Base-by-base conservation (phyloP, 2,888 invertebrate species). In the Machimus rusticus region DNA sequence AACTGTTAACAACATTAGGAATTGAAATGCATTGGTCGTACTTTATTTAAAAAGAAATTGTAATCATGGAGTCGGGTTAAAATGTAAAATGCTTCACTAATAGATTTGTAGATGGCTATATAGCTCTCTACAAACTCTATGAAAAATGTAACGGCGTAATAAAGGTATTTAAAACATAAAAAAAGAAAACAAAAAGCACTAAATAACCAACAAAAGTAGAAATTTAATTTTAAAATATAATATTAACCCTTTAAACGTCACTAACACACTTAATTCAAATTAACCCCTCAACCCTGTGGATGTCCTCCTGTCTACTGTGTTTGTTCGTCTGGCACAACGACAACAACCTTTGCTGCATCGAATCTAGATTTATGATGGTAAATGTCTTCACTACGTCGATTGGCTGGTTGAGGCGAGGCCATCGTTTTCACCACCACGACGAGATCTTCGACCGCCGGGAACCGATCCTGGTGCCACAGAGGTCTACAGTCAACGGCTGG, bases 381-480 rank as follows among this genome's bases (percentile, higher is more conserved):
- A 93, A 91, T 93, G 93, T 89, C 90, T 92, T 88, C 92, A 92
- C 89, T 93, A 93, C 88, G 91, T 92, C 89, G 93, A 93, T 89
- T 93, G 93, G 93, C 89, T 93, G 87, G 90, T 92, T 55, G 93
- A 93, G 89, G 92, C 91, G 87, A 91, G 93, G 87, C 93, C 93
- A 86, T 93, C 93, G 88, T 93, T 93, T 90, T 92, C 93, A 74
- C 92, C 92, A 87, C 93, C 93, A 84, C 91, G 93, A 87, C 91
- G 92, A 57, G 93, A 93, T 90, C 89, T 92, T 87, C 91, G 92
- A 86, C 91, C 91, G 81, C 90, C 91, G 46, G 92, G 91, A 87
- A 91, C 91, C 88, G 93, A 93, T 91, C 93, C 93, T 82, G 93
- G 93, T 55, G 92, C 93, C 81, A 92, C 92, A 88, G 92, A 92